These are phyloP conservation scores for Atrina japonica DNA, from an alignment of 2,888 invertebrate genomes.

Conservation along the genomic window DNA sequence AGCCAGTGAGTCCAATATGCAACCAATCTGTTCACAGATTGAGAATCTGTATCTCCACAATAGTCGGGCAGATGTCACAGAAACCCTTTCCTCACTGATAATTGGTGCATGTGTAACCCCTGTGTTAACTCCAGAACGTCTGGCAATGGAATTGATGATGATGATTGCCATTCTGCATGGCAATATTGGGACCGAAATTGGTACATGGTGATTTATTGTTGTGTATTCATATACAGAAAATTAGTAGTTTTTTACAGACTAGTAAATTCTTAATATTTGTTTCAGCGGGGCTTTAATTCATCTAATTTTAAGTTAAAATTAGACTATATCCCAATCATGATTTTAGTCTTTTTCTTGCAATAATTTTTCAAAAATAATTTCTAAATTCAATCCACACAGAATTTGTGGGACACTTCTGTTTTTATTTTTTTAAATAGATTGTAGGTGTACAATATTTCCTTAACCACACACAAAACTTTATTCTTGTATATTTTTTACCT, in stretches of 20 bases:
- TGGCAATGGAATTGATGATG: slow-evolving; percentile 92
- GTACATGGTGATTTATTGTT: too few relatives aligned
- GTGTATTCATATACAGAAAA: slow-evolving; percentile 73
- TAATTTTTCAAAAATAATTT: neutral
- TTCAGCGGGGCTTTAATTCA: slow-evolving; percentile 49
- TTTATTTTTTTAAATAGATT: neutral
- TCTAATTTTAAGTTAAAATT: slow-evolving; percentile 48
- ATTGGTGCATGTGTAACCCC: slow-evolving; percentile 86
- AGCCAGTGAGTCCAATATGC: slow-evolving; percentile 90
- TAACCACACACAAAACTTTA: too few relatives aligned
- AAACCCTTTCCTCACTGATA: slow-evolving; percentile 87
- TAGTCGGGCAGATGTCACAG: slow-evolving; percentile 83
- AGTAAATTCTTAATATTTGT: too few relatives aligned
- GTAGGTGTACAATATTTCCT: too few relatives aligned
- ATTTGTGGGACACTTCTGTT: neutral
- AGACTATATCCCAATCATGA: too few relatives aligned
- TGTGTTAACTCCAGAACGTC: slow-evolving; percentile 80
- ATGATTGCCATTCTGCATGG: slow-evolving; percentile 92
- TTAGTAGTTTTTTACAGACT: neutral
- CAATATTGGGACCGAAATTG: slow-evolving; percentile 94
- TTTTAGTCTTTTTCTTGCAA: neutral
- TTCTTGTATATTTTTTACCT: too few relatives aligned
- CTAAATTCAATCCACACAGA: neutral
- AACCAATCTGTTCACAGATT: slow-evolving; percentile 89
- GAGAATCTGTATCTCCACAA: slow-evolving; percentile 88